Percentiles rank a stretch among this genome's conserved stretches.
phyloP scores from a whole-genome alignment of 2,797 vertebrate genomes.

The Scyliorhinus canicula region DNA sequence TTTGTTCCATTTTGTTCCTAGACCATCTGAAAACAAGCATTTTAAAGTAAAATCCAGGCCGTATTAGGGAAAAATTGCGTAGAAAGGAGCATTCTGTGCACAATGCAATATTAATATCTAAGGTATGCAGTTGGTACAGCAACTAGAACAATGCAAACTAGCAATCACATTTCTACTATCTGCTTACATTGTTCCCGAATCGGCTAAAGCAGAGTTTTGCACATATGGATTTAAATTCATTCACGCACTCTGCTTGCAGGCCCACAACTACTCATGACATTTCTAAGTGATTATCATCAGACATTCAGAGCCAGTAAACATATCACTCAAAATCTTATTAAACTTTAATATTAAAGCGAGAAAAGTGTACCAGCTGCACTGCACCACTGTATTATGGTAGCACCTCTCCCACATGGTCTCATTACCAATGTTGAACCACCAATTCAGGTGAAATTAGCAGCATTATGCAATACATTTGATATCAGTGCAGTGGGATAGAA shows the following conservation, averaged over 20 bases:
- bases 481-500: not conserved
- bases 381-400: not conserved
- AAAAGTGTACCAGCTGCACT: constrained; percentile 3
- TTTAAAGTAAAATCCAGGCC: not conserved
- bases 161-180: not conserved
- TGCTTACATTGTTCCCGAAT: not conserved
- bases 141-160: not conserved
- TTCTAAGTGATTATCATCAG: not conserved
- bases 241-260: not conserved
- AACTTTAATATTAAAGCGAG: not conserved
- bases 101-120: not conserved
- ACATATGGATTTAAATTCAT: not conserved
- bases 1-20: not conserved
- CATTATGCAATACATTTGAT: not conserved
- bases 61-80: not conserved
- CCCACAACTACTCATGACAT: not conserved
- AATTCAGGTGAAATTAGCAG: not conserved
- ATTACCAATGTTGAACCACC: constrained; percentile 15
- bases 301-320: not conserved
- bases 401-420: constrained; percentile 8
- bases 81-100: not conserved
- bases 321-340: not conserved
- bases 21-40: not conserved
- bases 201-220: not conserved
- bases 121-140: not conserved